Percentiles rank a stretch among this genome's conserved stretches.
Conservation (phyloP, 2,888 invertebrate species). For the Nymphalis polychloros region DNA sequence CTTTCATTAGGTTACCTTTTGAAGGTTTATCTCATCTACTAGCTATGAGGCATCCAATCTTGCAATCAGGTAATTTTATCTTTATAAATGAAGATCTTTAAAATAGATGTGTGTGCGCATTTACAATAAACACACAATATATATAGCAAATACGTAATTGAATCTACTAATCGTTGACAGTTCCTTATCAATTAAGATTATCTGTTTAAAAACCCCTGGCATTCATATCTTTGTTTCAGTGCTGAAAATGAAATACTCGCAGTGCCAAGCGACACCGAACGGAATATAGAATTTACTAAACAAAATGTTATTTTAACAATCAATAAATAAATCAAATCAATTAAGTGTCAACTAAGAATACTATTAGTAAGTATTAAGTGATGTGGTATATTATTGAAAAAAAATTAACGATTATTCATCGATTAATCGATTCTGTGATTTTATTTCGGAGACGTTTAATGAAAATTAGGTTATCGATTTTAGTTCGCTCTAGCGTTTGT, state of each 20-base stretch:
- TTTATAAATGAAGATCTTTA: not conserved
- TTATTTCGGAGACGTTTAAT: not conserved
- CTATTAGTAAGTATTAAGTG: constrained; percentile 33
- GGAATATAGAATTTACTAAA: constrained; percentile 7
- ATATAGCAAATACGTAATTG: constrained; percentile 49
- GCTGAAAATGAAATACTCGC: constrained; percentile 54
- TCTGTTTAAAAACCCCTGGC: constrained; percentile 71
- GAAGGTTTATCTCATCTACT: not conserved
- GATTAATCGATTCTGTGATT: constrained; percentile 24
- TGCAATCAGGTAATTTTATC: not conserved
- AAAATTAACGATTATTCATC: not conserved
- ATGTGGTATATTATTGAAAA: constrained; percentile 9
- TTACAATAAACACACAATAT: not conserved
- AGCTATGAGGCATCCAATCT: not conserved
- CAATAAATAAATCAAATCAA: constrained; percentile 18
- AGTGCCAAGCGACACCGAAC: constrained; percentile 43
- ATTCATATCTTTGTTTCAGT: constrained; percentile 69
- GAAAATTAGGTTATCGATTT: constrained; percentile 4
- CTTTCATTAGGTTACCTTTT: not conserved
- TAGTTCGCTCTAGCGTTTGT: constrained; percentile 10
- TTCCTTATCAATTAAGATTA: constrained; percentile 75
- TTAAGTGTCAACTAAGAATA: not conserved
- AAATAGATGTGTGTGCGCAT: constrained; percentile 1
- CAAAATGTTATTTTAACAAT: constrained; percentile 29
- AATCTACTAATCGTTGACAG: constrained; percentile 65